phyloP scores from a whole-genome alignment of 2,113 vertebrate species.

The Podocnemis expansa region DNA sequence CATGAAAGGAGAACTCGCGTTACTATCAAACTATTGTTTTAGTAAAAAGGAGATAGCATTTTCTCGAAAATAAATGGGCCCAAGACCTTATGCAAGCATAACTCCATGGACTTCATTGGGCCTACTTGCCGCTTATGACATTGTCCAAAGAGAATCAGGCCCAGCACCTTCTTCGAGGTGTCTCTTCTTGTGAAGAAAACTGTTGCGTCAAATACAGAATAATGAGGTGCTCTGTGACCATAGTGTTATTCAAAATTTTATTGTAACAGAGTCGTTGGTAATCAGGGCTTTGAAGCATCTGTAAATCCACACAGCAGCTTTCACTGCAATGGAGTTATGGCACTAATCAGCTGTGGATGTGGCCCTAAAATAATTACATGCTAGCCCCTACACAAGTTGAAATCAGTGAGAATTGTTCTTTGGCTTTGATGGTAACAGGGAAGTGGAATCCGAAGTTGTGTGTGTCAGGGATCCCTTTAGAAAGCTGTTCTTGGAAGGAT shows the following conservation, averaged over 20 bases:
- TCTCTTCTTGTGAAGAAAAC: not conserved
- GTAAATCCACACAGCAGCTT: not conserved
- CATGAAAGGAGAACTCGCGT: conserved; percentile 3
- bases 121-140: accelerated
- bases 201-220: not conserved
- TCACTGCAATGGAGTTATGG: not conserved
- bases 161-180: not conserved
- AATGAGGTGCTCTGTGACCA: not conserved
- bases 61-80: not conserved
- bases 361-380: not conserved
- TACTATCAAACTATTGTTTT: not conserved
- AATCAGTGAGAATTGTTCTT: conserved; percentile 16
- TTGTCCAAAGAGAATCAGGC: not conserved
- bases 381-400: not conserved
- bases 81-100: not conserved
- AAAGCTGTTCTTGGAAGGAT: not conserved
- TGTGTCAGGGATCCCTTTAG: not conserved
- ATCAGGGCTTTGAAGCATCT: not conserved
- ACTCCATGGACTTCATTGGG: not conserved
- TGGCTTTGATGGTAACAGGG: not conserved
- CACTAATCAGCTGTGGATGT: not conserved
- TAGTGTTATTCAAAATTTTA: not conserved
- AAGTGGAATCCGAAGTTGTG: not conserved
- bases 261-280: not conserved
- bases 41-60: not conserved